A percentile compares a stretch with the other conserved stretches of the same genome.
Evolutionary conservation across 2,888 invertebrate species (phyloP).

Genomic region (Drosophila macrothrix): DNA sequence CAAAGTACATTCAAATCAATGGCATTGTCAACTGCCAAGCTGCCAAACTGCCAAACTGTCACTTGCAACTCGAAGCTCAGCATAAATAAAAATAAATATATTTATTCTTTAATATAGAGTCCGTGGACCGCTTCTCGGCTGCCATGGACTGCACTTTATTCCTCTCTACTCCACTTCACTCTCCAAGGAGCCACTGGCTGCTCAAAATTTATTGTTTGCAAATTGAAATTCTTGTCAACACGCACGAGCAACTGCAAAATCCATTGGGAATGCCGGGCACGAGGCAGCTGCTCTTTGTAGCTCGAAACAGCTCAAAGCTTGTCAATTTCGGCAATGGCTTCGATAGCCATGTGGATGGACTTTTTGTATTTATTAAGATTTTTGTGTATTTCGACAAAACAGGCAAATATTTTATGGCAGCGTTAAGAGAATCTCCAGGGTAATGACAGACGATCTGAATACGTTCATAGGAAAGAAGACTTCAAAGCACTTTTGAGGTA

Average conservation of each 20-base stretch:
- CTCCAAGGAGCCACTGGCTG: slow-evolving; percentile 60
- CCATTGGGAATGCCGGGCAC: slow-evolving; percentile 71
- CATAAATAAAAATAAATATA: slow-evolving; percentile 18
- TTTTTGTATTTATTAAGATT: slow-evolving; percentile 72
- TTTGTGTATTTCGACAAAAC: slow-evolving; percentile 48
- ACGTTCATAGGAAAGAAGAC: neutral
- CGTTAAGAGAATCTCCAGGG: slow-evolving; percentile 17
- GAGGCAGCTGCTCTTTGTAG: slow-evolving; percentile 85
- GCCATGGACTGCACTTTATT: slow-evolving; percentile 12
- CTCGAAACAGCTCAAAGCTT: slow-evolving; percentile 86
- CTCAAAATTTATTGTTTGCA: slow-evolving; percentile 79
- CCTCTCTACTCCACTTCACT: slow-evolving; percentile 4
- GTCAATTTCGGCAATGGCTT: slow-evolving; percentile 45
- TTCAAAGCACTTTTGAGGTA: neutral
- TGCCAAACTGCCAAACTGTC: slow-evolving; percentile 72
- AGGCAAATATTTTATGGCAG: slow-evolving; percentile 53
- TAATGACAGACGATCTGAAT: slow-evolving; percentile 15
- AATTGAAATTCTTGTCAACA: slow-evolving; percentile 81
- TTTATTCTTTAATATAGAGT: slow-evolving; percentile 58
- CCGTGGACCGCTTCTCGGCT: slow-evolving; percentile 33
- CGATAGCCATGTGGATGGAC: slow-evolving; percentile 52
- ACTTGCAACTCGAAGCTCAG: slow-evolving; percentile 58
- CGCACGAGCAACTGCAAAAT: slow-evolving; percentile 74
- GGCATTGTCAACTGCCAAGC: slow-evolving; percentile 56
- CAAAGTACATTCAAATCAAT: slow-evolving; percentile 54